Conservation (phyloP, 2,797 vertebrate species). For the Sebastes aleutianus region DNA sequence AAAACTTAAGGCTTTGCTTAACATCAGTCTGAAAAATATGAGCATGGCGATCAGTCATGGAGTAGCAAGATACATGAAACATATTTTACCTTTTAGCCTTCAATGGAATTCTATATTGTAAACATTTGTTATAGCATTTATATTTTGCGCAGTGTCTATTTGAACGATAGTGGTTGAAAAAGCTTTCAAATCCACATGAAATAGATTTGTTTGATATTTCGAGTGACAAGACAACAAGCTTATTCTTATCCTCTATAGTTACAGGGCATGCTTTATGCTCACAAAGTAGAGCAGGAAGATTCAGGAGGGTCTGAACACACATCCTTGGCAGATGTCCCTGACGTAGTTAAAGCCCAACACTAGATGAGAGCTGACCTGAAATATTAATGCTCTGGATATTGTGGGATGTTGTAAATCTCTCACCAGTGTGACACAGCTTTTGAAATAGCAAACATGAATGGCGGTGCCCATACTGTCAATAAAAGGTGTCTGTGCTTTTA, state of each 20-base stretch:
- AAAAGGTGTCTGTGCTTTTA: constrained; percentile 12
- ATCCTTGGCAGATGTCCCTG: not conserved
- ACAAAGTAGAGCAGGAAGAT: not conserved
- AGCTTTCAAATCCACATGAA: not conserved
- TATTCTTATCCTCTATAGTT: not conserved
- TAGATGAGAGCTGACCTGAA: not conserved
- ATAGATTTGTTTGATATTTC: not conserved
- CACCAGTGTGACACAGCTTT: not conserved
- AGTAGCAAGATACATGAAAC: not conserved
- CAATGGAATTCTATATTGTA: not conserved
- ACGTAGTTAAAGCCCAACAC: not conserved
- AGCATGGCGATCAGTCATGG: not conserved
- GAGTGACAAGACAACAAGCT: not conserved
- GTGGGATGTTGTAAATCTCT: constrained; percentile 9
- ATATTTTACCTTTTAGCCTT: not conserved
- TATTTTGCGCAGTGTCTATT: not conserved
- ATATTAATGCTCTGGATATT: constrained; percentile 9
- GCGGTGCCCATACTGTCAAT: not conserved
- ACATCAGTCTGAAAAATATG: not conserved
- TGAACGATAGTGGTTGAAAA: not conserved
- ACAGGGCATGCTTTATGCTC: not conserved
- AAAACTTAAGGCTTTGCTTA: not conserved
- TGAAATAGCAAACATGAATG: not conserved
- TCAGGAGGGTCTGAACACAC: not conserved
- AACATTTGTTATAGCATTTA: not conserved